phyloP scores from a whole-genome alignment of 2,888 invertebrate genomes.

The Tetramorium bicarinatum region DNA sequence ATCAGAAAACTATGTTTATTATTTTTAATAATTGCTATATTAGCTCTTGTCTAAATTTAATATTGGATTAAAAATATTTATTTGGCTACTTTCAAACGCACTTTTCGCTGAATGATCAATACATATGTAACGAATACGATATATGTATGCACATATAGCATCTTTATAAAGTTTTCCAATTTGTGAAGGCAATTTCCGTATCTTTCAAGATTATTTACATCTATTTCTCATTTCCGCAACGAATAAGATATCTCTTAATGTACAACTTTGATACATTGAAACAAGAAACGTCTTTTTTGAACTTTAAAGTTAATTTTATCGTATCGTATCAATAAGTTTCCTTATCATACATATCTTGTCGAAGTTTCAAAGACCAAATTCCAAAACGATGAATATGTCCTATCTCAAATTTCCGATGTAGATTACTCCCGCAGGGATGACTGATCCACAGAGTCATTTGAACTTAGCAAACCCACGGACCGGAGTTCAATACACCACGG shows the following conservation, averaged over 20 bases:
- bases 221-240: background rate
- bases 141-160: background rate
- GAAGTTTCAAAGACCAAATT: background rate
- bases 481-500: background rate
- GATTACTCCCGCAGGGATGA: conserved; percentile 6
- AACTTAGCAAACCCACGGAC: background rate
- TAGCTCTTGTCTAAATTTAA: background rate
- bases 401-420: conserved; percentile 9
- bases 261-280: background rate
- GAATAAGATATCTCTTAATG: background rate
- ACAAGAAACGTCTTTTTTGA: background rate
- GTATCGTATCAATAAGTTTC: background rate
- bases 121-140: background rate
- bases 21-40: background rate
- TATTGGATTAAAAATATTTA: background rate
- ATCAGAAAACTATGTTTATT: background rate
- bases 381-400: background rate
- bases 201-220: background rate
- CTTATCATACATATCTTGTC: background rate
- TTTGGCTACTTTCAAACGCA: background rate
- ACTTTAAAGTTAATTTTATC: conserved; percentile 1
- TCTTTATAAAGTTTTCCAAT: conserved; percentile 10
- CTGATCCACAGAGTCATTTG: background rate
- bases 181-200: background rate
- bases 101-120: background rate